phyloP scores from a whole-genome alignment of 2,797 vertebrate genomes.

The Triplophysa bombifrons region DNA sequence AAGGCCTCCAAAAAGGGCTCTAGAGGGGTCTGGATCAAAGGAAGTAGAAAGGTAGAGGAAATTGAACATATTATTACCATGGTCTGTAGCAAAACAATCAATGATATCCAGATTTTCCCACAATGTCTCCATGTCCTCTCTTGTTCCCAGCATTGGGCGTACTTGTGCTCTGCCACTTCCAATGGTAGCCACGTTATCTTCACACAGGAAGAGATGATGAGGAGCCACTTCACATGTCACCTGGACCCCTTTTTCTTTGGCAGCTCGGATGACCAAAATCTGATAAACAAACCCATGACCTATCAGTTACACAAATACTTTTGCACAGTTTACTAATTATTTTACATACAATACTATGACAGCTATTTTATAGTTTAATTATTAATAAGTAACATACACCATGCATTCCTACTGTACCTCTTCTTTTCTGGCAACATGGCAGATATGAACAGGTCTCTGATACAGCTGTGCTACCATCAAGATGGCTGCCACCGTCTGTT shows the following conservation, averaged over 20 bases:
- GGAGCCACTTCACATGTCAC: slow-evolving; percentile 96
- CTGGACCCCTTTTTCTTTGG: slow-evolving; percentile 90
- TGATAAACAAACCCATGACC: slow-evolving; percentile 55
- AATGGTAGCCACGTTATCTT: slow-evolving; percentile 78
- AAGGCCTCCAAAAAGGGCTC: too few species aligned
- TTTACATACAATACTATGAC: neutral
- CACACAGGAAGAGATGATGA: slow-evolving; percentile 94
- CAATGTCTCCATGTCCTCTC: slow-evolving; percentile 86
- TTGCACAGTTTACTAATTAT: neutral
- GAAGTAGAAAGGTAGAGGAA: slow-evolving; percentile 75
- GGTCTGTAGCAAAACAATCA: slow-evolving; percentile 96
- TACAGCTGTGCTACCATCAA: slow-evolving; percentile 97
- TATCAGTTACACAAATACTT: too few species aligned
- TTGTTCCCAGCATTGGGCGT: slow-evolving; percentile 83
- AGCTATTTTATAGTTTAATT: too few species aligned
- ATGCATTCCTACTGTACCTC: slow-evolving; percentile 85
- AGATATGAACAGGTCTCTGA: slow-evolving; percentile 93
- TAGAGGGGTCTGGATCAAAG: too few species aligned
- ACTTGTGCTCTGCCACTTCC: slow-evolving; percentile 84
- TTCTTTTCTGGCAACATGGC: slow-evolving; percentile 92
- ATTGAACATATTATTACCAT: slow-evolving; percentile 75
- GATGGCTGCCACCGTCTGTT: slow-evolving; percentile 89
- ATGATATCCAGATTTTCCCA: slow-evolving; percentile 96
- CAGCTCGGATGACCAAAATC: slow-evolving; percentile 92
- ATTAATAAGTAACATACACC: neutral